These are phyloP conservation scores for Motacilla tschutschensis DNA, from an alignment of 2,113 vertebrate genomes.

Conservation along the genomic window DNA sequence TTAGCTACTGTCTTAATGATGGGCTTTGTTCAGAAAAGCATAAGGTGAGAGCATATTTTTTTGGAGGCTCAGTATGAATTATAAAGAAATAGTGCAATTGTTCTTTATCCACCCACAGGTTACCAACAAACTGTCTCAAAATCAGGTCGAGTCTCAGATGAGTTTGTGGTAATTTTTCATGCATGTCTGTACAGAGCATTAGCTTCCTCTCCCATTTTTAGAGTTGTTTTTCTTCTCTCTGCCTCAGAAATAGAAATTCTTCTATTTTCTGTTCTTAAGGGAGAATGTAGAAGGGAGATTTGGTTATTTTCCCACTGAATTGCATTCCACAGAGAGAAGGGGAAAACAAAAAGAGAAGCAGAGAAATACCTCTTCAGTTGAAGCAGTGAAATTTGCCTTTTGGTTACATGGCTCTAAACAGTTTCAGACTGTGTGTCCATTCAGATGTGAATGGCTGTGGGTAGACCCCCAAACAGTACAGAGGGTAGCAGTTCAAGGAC, in stretches of 20 bases:
- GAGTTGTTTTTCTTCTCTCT: neutral
- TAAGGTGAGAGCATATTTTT: neutral
- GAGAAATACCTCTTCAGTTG: neutral
- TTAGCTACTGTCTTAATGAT: neutral
- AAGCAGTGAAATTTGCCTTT: neutral
- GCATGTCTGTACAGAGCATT: neutral
- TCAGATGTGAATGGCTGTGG: neutral
- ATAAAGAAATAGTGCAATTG: neutral
- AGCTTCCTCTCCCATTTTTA: neutral
- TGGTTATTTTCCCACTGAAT: neutral
- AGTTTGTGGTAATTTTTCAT: neutral
- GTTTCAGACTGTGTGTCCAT: neutral
- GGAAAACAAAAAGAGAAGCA: neutral
- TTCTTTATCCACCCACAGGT: neutral
- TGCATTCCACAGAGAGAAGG: neutral
- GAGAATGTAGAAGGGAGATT: neutral
- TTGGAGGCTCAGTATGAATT: neutral
- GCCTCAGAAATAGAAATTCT: neutral
- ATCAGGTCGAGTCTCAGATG: neutral
- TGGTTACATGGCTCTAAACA: neutral
- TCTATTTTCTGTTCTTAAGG: neutral
- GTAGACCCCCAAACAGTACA: neutral
- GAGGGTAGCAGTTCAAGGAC: fast-evolving
- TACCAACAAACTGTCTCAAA: neutral
- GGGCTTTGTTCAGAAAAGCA: neutral